Evolutionary conservation across 2,113 vertebrate genomes (phyloP).

Genomic region (Naja naja): DNA sequence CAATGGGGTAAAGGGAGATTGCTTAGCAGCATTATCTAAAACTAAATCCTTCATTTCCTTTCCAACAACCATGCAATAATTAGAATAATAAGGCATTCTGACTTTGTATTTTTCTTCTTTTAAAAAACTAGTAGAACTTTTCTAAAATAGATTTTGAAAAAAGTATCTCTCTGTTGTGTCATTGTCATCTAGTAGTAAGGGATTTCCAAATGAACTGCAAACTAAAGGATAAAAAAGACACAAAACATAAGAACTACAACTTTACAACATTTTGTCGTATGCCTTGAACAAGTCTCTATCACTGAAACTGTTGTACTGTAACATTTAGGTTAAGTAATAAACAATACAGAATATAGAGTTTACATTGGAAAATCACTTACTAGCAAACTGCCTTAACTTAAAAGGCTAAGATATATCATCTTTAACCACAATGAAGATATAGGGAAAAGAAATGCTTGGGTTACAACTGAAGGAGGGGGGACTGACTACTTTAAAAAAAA

Average conservation of each 20-base stretch:
- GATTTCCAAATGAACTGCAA: background rate
- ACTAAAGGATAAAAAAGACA: background rate
- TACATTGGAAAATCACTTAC: background rate
- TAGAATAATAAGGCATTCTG: accelerated
- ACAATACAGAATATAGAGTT: background rate
- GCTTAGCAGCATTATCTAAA: background rate
- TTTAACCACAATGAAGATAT: background rate
- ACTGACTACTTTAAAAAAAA: background rate
- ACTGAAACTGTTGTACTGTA: background rate
- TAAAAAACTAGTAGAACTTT: background rate
- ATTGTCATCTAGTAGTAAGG: background rate
- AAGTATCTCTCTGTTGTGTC: background rate
- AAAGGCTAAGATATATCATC: background rate
- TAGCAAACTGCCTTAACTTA: background rate
- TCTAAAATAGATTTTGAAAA: background rate
- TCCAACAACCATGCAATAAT: background rate
- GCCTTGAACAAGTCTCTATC: accelerated
- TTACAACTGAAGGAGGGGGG: background rate
- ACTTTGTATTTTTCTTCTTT: background rate
- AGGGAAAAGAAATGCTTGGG: background rate
- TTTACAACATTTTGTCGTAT: background rate
- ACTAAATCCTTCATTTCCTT: background rate
- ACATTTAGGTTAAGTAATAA: background rate
- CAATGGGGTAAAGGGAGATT: background rate
- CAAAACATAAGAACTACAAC: background rate